Base-by-base conservation (phyloP, 2,888 invertebrate species). In the Graphium colonna region DNA sequence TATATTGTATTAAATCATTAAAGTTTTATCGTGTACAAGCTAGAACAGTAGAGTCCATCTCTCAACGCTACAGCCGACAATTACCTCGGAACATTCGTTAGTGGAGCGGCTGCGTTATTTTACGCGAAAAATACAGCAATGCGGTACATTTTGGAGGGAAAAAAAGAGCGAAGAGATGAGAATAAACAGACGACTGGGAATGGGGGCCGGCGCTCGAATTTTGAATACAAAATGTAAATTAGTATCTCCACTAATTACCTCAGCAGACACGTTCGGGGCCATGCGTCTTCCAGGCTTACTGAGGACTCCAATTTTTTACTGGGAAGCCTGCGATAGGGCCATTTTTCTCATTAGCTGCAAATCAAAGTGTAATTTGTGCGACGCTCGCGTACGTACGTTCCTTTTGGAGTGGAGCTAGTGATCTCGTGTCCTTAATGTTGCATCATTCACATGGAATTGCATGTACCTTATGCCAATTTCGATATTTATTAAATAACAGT, bases 151-250 rank as follows among this genome's bases (percentile, higher is more conserved):
- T 79, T 76, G 69, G 72, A 70, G 70, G 74, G 77, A 79, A 82
- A 81, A 21, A 82, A 79, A 64, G 49, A 44, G 45, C 44, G 66
- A 71, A 71, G 70, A 82, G 85, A 82, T 85, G 89, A 88, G 79
- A 88, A 88, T 86, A 89, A 88, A 89, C 88, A 88, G 88, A 89
- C 84, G 82, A 80, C 80, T 77, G 77, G 78, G 82, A 87, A 86
- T 79, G 78, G 88, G 83, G 81, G 80, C 82, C 79, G 80, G 70
- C 75, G 85, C 88, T 87, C 87, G 90, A 90, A 90, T 90, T 89
- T 90, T 90, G 89, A 90, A 90, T 90, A 90, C 90, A 90, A 90
- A 21, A 90, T 90, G 90, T 90, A 90, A 90, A 90, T 90, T 90
- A 89, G 89, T 87, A 86, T 83, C 87, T 82, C 82, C 79, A 85